A percentile compares a stretch with the other conserved stretches of the same genome.
These are phyloP conservation scores for Larimichthys crocea DNA, from an alignment of 2,113 vertebrate genomes.

Conservation along the genomic window DNA sequence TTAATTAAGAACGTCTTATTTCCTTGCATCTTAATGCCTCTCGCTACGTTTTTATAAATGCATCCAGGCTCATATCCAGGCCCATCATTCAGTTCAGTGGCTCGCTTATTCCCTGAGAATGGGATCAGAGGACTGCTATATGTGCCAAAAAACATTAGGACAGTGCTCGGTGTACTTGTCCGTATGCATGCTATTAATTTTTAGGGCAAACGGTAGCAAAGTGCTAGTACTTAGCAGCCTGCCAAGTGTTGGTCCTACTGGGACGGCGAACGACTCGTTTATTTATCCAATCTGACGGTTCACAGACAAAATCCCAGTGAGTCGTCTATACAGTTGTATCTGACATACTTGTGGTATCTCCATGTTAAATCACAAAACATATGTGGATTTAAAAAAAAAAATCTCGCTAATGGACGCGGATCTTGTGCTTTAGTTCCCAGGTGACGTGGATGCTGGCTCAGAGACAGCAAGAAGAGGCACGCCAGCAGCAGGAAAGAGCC, in stretches of 20 bases:
- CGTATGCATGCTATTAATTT: conserved; percentile 66
- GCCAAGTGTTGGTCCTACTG: conserved; percentile 62
- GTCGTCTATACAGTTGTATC: conserved; percentile 15
- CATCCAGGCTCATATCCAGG: conserved; percentile 44
- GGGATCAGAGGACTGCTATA: conserved; percentile 31
- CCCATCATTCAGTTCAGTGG: conserved; percentile 14
- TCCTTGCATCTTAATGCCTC: conserved; percentile 13
- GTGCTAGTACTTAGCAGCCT: conserved; percentile 43
- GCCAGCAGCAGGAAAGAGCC: conserved; percentile 97
- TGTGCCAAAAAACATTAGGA: conserved; percentile 67
- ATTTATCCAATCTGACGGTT: conserved; percentile 54
- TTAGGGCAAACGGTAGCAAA: conserved; percentile 53
- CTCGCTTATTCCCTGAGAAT: conserved; percentile 42
- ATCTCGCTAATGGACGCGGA: conserved; percentile 12
- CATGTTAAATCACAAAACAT: conserved; percentile 18
- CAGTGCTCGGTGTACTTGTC: conserved; percentile 55
- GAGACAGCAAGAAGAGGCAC: conserved; percentile 94
- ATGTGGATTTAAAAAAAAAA: conserved; percentile 13
- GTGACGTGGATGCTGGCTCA: conserved; percentile 99
- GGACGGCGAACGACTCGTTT: conserved; percentile 57
- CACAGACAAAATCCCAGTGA: conserved; percentile 43
- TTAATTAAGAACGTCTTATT: conserved; percentile 30
- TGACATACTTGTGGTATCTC: conserved; percentile 7
- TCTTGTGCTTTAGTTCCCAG: conserved; percentile 89
- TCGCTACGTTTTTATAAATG: conserved; percentile 41